These are phyloP conservation scores for Amniataba percoides DNA, from an alignment of 2,797 vertebrate species.

Conservation along the genomic window DNA sequence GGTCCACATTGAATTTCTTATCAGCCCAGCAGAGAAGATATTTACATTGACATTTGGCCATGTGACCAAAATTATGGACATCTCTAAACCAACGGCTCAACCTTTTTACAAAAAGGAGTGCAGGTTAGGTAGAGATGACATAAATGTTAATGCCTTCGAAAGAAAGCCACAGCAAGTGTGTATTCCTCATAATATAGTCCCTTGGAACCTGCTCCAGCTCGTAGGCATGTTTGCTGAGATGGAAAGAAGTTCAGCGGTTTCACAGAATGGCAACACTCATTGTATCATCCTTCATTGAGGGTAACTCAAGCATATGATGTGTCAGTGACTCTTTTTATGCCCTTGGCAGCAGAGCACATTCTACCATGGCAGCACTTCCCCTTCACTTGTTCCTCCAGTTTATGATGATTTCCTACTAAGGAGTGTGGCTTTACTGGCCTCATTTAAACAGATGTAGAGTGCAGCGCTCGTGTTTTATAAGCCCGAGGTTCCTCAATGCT, in stretches of 20 bases:
- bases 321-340: slow-evolving; percentile 67
- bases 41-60: background rate
- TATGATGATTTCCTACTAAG: slow-evolving; percentile 40
- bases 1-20: background rate
- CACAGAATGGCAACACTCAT: slow-evolving; percentile 59
- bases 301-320: slow-evolving; percentile 65
- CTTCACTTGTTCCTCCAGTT: slow-evolving; percentile 55
- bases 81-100: too few relatives aligned
- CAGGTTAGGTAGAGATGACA: too few relatives aligned
- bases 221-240: slow-evolving; percentile 58
- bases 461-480: slow-evolving; percentile 30
- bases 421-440: slow-evolving; percentile 40
- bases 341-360: slow-evolving; percentile 44
- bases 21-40: background rate
- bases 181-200: slow-evolving; percentile 6
- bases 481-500: background rate
- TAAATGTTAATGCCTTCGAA: slow-evolving; percentile 1
- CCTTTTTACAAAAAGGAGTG: background rate
- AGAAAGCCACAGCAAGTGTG: background rate
- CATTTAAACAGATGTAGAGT: slow-evolving; percentile 43
- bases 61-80: background rate
- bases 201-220: slow-evolving; percentile 45
- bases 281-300: slow-evolving; percentile 65
- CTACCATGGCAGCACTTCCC: slow-evolving; percentile 46
- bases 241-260: slow-evolving; percentile 59